phyloP scores from a whole-genome alignment of 1,140 invertebrate genomes.

The Apocrypta bakeri region DNA sequence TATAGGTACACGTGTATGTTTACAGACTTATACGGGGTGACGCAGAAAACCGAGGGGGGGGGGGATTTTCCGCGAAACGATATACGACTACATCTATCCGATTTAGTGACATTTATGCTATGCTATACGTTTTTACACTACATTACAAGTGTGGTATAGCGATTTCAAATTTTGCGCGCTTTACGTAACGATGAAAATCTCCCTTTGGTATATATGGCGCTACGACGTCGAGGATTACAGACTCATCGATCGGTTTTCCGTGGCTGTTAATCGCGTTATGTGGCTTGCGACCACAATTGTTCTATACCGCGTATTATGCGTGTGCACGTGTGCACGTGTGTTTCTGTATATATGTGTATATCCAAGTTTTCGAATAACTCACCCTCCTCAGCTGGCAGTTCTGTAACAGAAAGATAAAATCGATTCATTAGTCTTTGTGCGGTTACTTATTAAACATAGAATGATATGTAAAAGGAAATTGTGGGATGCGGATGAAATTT shows the following conservation, averaged over 20 bases:
- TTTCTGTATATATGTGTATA: neutral
- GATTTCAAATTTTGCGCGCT: no score
- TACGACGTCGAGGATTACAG: neutral
- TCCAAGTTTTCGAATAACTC: slow-evolving; percentile 64
- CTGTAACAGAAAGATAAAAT: slow-evolving; percentile 76
- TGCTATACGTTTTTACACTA: no score
- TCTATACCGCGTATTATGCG: neutral
- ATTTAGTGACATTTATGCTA: no score
- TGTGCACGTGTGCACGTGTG: neutral
- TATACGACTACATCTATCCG: no score
- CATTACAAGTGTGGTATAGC: no score
- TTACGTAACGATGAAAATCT: no score
- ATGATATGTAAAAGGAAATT: no score
- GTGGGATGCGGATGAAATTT: neutral
- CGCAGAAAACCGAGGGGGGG: neutral
- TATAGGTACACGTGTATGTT: neutral
- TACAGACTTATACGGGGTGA: neutral
- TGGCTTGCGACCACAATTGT: neutral
- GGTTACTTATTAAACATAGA: no score
- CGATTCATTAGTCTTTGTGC: slow-evolving; percentile 22
- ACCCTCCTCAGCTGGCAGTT: slow-evolving; percentile 85
- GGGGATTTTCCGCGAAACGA: neutral
- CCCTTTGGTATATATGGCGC: neutral
- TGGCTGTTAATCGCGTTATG: slow-evolving; percentile 21
- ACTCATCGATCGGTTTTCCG: slow-evolving; percentile 29